phyloP scores from a whole-genome alignment of 2,797 vertebrate species.

The Smutsia gigantea region DNA sequence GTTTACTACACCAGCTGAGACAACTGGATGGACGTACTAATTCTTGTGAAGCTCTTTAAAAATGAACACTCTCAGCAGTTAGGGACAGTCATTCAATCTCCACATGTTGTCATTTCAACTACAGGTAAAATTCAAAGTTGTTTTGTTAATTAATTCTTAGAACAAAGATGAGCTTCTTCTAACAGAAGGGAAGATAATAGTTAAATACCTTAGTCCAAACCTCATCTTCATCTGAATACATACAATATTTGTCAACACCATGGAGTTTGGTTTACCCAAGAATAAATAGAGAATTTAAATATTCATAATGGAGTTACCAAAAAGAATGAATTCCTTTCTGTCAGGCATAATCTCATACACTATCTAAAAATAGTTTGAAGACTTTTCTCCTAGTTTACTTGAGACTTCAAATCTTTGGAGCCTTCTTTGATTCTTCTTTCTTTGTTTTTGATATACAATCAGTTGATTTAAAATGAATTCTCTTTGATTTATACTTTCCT shows the following conservation, averaged over 20 bases:
- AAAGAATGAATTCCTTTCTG: constrained; percentile 29
- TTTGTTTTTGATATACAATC: background rate
- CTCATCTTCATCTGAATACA: constrained; percentile 15
- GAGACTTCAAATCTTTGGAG: background rate
- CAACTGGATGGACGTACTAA: background rate
- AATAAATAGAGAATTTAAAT: constrained; percentile 36
- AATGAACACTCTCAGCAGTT: constrained; percentile 10
- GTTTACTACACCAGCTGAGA: background rate
- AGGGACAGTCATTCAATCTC: background rate
- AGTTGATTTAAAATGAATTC: constrained; percentile 18
- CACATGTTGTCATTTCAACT: background rate
- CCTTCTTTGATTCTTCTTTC: background rate
- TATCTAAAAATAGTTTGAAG: background rate
- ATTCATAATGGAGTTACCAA: constrained; percentile 36
- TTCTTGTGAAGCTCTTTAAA: constrained; percentile 29
- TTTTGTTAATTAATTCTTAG: constrained; percentile 36
- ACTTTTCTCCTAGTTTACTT: constrained; percentile 22
- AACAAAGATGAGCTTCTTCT: constrained; percentile 23
- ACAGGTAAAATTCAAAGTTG: constrained; percentile 32
- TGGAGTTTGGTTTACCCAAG: constrained; percentile 8
- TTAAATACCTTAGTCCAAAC: constrained; percentile 33
- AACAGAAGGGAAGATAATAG: constrained; percentile 9
- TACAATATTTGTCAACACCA: constrained; percentile 27
- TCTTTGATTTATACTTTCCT: background rate
- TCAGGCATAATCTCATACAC: constrained; percentile 25